Percentiles rank a stretch among this genome's conserved stretches.
phyloP scores from a whole-genome alignment of 2,888 invertebrate species.

The Phaonia tiefii region DNA sequence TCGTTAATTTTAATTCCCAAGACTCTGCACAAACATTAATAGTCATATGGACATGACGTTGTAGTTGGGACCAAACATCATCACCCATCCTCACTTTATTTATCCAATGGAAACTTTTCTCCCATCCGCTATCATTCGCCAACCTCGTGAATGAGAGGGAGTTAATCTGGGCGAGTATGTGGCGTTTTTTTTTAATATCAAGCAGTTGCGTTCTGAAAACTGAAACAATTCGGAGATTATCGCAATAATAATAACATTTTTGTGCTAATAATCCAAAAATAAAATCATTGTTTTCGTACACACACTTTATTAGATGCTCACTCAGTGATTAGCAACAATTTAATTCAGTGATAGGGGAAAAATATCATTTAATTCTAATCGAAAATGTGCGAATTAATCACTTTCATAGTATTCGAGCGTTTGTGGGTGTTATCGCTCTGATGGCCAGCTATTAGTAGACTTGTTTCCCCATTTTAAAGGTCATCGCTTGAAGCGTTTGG shows the following conservation, averaged over 20 bases:
- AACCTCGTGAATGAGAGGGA: slow-evolving; percentile 1
- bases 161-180: neutral
- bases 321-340: neutral
- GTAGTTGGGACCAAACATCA: slow-evolving; percentile 5
- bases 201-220: neutral
- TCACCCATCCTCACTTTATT: neutral
- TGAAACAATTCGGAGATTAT: slow-evolving; percentile 10
- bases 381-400: too few relatives aligned
- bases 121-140: slow-evolving; percentile 8
- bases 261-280: slow-evolving; percentile 5
- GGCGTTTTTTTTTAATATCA: neutral
- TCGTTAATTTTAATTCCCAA: slow-evolving; percentile 18
- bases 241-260: neutral
- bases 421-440: neutral
- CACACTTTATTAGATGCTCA: neutral
- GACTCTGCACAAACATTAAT: neutral
- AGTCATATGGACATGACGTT: neutral
- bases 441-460: neutral
- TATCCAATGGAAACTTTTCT: slow-evolving; percentile 10
- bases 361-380: neutral
- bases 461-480: too few relatives aligned
- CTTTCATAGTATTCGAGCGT: neutral
- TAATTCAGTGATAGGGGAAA: neutral
- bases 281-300: neutral
- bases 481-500: too few relatives aligned